A percentile compares a stretch with the other conserved stretches of the same genome.
These are phyloP conservation scores for Carassius gibelio DNA, from an alignment of 2,113 vertebrate species.

Conservation along the genomic window DNA sequence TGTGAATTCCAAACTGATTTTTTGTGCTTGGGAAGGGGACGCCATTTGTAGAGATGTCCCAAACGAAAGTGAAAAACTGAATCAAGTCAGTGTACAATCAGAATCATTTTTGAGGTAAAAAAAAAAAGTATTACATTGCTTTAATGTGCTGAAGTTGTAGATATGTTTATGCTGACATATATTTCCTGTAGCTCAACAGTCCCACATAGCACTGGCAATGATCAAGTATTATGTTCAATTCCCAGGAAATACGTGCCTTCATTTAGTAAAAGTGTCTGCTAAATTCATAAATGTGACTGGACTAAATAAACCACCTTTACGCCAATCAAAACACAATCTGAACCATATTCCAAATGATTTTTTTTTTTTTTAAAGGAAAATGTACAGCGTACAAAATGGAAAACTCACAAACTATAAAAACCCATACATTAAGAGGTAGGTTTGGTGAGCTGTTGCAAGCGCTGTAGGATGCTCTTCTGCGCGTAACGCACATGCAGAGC, in stretches of 20 bases:
- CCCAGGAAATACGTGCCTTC: not conserved
- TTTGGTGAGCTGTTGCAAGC: conserved; percentile 76
- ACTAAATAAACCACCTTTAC: not conserved
- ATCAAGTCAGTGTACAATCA: too few species aligned
- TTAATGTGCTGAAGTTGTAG: not conserved
- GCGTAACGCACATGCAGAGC: conserved; percentile 87
- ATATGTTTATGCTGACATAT: not conserved
- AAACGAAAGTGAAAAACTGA: too few species aligned
- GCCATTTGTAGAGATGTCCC: too few species aligned
- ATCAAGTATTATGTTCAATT: not conserved
- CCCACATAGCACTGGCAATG: not conserved
- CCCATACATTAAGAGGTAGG: not conserved
- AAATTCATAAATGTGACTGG: not conserved
- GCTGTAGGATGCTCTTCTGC: conserved; percentile 86
- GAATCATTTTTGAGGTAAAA: too few species aligned
- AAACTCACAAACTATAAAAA: not conserved
- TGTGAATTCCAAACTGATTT: too few species aligned
- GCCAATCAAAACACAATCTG: not conserved
- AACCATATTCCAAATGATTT: not conserved
- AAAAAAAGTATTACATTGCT: too few species aligned
- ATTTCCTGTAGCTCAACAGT: not conserved
- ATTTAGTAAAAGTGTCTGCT: too few species aligned
- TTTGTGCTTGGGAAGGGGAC: too few species aligned
- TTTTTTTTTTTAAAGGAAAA: not conserved
- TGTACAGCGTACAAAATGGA: not conserved